Base-by-base conservation (phyloP, 2,113 vertebrate genomes). In the Trochalopteron elliotii region DNA sequence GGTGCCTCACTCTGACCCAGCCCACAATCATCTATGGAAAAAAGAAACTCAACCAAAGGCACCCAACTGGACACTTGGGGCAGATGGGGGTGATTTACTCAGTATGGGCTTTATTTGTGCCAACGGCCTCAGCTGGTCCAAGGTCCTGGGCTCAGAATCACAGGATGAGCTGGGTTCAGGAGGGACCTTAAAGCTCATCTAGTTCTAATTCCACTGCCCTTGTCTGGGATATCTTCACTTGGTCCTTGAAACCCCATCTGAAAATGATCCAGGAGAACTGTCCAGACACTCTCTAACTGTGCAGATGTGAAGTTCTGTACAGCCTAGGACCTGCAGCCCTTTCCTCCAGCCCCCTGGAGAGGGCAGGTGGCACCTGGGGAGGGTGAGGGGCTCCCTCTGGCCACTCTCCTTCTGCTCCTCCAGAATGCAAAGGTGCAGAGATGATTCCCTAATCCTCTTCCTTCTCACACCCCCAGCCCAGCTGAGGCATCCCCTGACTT, bases 21-120 rank as follows among this genome's bases (percentile, higher is more conserved):
- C 44, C 44, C 45, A 77, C 14, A 55, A 0, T 18, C 45, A 33
- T 7, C 68, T 4, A 0, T 11, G 33, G 50, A 21, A 25, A 47
- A 65, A 53, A 49, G 15, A n/a, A 74, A 63, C 2, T 3, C 31
- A 24, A 1, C 52, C 55, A 57, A 65, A 70, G 42, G 28, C 25
- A 55, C 10, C 21, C 15, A 6, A 1, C 8, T 13, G 81, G 74
- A 28, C 40, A 27, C 40, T 24, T 28, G 56, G 56, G 56, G 12
- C n/a, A 61, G 45, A 8, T 49, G 72, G 69, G 74, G 45, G 47
- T 25, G 12, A 14, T 67, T 82, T 59, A n/a, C 61, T 9, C 21
- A 23, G 11, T 25, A 23, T 57, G 56, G 42, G 18, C 64, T 91
- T 65, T 37, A 19, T 74, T 61, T 61, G 71, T 61, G 60, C 47